Conservation (phyloP, 2,113 vertebrate species). For the Riparia riparia region DNA sequence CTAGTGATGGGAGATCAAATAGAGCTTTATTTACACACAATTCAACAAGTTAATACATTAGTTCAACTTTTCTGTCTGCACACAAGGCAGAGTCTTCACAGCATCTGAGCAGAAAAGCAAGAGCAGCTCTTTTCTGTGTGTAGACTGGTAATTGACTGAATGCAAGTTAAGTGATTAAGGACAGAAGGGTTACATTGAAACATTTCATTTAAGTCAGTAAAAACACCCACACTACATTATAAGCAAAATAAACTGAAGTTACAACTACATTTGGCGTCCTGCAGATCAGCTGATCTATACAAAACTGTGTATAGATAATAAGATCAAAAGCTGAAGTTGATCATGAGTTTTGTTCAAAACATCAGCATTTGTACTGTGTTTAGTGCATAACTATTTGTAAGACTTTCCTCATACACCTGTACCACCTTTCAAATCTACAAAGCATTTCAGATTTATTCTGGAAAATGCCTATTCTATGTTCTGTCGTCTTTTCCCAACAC, state of each 20-base stretch:
- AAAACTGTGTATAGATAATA: accelerated
- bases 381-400: not conserved
- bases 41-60: constrained; percentile 3
- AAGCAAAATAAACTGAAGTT: not conserved
- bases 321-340: not conserved
- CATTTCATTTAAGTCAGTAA: not conserved
- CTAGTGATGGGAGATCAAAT: not conserved
- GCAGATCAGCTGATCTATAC: not conserved
- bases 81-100: not conserved
- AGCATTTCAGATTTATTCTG: not conserved
- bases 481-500: not conserved
- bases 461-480: not conserved
- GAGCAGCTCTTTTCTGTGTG: not conserved
- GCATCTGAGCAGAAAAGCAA: not conserved
- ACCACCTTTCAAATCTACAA: not conserved
- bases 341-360: not conserved
- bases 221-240: not conserved
- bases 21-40: constrained; percentile 63
- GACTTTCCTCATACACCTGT: not conserved
- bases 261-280: not conserved
- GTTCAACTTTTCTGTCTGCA: constrained; percentile 6
- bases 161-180: not conserved
- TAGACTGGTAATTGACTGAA: not conserved
- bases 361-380: not conserved
- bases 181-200: not conserved